These are phyloP conservation scores for Laupala kohalensis DNA, from an alignment of 1,140 invertebrate genomes.

Conservation along the genomic window DNA sequence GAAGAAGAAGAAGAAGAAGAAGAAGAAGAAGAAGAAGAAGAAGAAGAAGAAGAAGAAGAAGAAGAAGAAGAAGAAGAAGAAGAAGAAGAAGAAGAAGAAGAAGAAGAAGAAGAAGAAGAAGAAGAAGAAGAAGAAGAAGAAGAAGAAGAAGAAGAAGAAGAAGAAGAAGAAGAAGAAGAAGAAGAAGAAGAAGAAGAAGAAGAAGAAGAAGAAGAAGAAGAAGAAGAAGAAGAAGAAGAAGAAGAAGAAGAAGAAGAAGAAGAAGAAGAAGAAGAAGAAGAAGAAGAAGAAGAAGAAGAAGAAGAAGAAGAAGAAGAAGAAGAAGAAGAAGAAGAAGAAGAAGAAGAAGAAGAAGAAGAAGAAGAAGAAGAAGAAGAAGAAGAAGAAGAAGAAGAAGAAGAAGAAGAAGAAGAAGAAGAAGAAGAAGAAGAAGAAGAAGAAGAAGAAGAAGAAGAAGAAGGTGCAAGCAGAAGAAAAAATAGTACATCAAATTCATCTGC, in stretches of 20 bases:
- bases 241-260: background rate
- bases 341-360: background rate
- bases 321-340: background rate
- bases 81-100: background rate
- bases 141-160: background rate
- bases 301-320: background rate
- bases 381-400: background rate
- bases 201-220: background rate
- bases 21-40: background rate
- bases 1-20: background rate
- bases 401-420: background rate
- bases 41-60: background rate
- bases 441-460: background rate
- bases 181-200: background rate
- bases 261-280: background rate
- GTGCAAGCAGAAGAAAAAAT: background rate
- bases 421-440: background rate
- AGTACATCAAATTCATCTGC: too few species aligned
- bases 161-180: background rate
- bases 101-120: background rate
- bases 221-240: background rate
- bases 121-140: background rate
- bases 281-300: background rate
- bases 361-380: background rate
- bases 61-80: background rate